Conservation (phyloP, 1,140 invertebrate species). For the Trachymyrmex septentrionalis region DNA sequence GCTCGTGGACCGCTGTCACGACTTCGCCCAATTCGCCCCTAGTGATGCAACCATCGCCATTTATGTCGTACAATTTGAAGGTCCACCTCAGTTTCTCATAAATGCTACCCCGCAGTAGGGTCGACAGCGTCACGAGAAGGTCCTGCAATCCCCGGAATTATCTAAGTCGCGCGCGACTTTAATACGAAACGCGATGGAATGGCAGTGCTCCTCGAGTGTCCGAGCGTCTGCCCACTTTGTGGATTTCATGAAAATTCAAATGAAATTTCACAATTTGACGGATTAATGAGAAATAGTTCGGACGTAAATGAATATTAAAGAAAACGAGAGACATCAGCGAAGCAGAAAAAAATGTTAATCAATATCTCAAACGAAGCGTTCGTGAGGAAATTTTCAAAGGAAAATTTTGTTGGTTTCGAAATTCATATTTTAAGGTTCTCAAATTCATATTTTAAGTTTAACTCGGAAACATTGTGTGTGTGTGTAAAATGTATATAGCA, state of each 20-base stretch:
- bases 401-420: too few relatives aligned
- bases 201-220: not conserved
- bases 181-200: not conserved
- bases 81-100: conserved; percentile 98
- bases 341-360: not conserved
- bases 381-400: too few relatives aligned
- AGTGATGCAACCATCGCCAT: conserved; percentile 97
- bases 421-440: too few relatives aligned
- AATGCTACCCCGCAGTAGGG: conserved; percentile 94
- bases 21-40: conserved; percentile 96
- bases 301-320: not conserved
- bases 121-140: conserved; percentile 95
- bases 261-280: not conserved
- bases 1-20: conserved; percentile 96
- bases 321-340: not conserved
- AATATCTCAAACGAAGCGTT: too few relatives aligned
- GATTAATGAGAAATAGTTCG: conserved; percentile 17
- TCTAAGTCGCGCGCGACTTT: conserved; percentile 1
- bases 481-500: too few relatives aligned
- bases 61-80: conserved; percentile 97
- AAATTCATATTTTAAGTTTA: too few relatives aligned
- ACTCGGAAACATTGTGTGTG: too few relatives aligned
- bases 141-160: conserved; percentile 89
- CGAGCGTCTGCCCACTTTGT: not conserved
- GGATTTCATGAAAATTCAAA: not conserved